Percentiles rank a stretch among this genome's conserved stretches.
Conservation (phyloP, 2,113 vertebrate genomes). For the Meriones unguiculatus region DNA sequence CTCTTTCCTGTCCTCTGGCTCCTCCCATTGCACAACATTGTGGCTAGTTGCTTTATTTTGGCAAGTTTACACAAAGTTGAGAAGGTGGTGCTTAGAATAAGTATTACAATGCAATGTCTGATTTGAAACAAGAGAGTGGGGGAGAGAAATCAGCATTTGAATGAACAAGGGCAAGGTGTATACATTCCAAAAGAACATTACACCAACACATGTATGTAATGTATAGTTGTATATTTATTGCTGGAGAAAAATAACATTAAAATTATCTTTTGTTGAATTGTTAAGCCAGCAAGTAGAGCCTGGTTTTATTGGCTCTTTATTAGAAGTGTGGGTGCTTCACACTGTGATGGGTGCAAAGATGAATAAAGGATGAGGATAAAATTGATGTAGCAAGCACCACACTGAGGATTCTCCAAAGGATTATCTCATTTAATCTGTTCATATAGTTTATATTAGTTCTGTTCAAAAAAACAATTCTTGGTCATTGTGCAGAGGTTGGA, state of each 20-base stretch:
- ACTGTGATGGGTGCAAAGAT: slow-evolving; percentile 14
- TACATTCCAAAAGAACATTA: too few species aligned
- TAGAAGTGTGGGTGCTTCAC: not conserved
- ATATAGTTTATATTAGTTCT: not conserved
- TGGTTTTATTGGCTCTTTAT: slow-evolving; percentile 56
- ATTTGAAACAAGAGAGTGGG: too few species aligned
- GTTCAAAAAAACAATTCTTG: slow-evolving; percentile 27
- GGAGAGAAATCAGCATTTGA: too few species aligned
- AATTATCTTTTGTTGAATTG: slow-evolving; percentile 63
- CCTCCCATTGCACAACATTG: too few species aligned
- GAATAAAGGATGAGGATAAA: slow-evolving; percentile 47
- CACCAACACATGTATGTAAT: not conserved
- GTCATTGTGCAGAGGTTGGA: not conserved
- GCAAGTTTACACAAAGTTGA: too few species aligned
- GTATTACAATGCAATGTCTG: too few species aligned
- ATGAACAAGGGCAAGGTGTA: too few species aligned
- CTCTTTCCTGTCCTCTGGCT: too few species aligned
- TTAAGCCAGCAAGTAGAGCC: slow-evolving; percentile 66
- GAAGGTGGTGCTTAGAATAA: too few species aligned
- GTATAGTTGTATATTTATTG: slow-evolving; percentile 50
- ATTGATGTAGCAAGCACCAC: slow-evolving; percentile 46
- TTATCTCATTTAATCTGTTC: slow-evolving; percentile 64
- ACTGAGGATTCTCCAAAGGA: slow-evolving; percentile 19
- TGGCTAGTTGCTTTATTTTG: too few species aligned
- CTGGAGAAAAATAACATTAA: slow-evolving; percentile 52